A percentile compares a stretch with the other conserved stretches of the same genome.
These are phyloP conservation scores for Thymelicus lineola DNA, from an alignment of 2,888 invertebrate genomes.

Conservation along the genomic window DNA sequence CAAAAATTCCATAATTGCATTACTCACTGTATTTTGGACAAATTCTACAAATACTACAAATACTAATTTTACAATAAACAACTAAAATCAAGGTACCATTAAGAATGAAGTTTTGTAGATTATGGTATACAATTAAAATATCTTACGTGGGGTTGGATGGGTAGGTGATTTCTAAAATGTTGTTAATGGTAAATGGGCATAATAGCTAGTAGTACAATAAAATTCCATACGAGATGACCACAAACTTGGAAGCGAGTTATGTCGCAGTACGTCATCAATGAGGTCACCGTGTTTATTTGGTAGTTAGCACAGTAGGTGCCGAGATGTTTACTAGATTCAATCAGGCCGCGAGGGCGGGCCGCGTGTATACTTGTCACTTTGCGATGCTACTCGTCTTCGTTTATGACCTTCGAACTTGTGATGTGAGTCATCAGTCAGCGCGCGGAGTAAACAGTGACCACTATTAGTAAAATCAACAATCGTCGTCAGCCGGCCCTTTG, in stretches of 20 bases:
- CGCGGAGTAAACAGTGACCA: neutral
- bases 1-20: no score
- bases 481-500: no score
- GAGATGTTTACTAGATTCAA: neutral
- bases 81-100: no score
- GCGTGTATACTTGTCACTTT: neutral
- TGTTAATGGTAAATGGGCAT: conserved; percentile 1
- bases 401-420: conserved; percentile 20
- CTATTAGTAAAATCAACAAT: no score
- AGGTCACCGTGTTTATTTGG: conserved; percentile 8
- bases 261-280: neutral
- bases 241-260: neutral
- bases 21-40: no score
- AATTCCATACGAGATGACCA: conserved; percentile 1
- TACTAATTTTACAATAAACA: no score
- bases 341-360: neutral
- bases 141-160: no score
- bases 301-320: neutral
- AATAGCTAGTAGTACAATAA: conserved; percentile 4
- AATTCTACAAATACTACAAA: no score
- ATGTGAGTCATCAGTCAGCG: conserved; percentile 9
- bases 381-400: neutral
- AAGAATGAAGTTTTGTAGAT: no score
- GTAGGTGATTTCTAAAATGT: neutral
- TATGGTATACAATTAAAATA: no score